Base-by-base conservation (phyloP, 2,113 vertebrate genomes). In the Platichthys stellatus region DNA sequence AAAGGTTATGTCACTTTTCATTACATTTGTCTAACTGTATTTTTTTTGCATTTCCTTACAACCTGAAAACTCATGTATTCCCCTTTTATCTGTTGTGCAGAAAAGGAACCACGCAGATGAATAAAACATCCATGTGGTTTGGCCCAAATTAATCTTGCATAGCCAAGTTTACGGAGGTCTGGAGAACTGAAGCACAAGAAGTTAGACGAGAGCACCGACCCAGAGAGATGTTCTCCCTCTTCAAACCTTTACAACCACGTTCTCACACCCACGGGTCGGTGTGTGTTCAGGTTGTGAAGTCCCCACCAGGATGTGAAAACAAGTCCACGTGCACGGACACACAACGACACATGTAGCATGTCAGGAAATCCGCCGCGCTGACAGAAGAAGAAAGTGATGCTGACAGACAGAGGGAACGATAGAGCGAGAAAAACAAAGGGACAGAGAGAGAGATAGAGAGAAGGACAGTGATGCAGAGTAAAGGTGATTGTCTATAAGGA, bases 361-460 rank as follows among this genome's bases (percentile, higher is more conserved):
- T 86, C 78, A 73, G 64, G 40, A 72, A 74, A 63, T 69, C 72
- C 58, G 60, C 11, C 4, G 24, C 58, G 74, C 23, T 79, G 77
- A 83, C 71, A 72, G 40, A 60, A 35, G 56, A 65, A 70, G 72
- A 80, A 75, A 84, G 78, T 40, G 10, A 54, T 38, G 7, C 68
- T 81, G 69, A 82, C 80, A 62, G 38, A 54, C 9, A 76, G 63
- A 67, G 28, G 59, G 71, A 74, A 7, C 5, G 31, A 59, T 31
- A 31, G 31, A 31, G 6, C 31, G 31, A 4, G 38, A 40, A 40
- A 40, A 40, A 10, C 1, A 7, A 40, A 10, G 38, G 38, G 38
- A 40, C 38, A 40, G 38, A 40, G 11, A 40, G 28, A 31, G 31
- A 1, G 31, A 31, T 31, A 31, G 35, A 17, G 38, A 61, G 2